Base-by-base conservation (phyloP, 2,797 vertebrate species). In the Xyrichtys novacula region DNA sequence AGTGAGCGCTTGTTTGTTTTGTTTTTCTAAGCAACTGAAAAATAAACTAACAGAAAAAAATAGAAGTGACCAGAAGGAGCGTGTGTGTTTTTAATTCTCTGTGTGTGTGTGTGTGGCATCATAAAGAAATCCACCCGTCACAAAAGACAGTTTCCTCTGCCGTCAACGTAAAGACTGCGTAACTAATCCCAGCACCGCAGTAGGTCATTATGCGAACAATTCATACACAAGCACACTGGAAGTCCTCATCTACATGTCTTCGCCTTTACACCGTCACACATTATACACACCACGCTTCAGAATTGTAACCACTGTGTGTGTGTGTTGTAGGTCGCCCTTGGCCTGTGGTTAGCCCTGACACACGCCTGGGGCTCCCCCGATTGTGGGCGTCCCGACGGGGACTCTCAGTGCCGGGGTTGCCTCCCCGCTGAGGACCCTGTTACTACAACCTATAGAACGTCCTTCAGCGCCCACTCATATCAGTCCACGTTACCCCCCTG, bases 11-110 rank as follows among this genome's bases (percentile, higher is more conserved):
- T 64, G 76, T 85, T 50, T 83, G 81, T 85, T 83, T 84, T 85
- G 49, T 85, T 91, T 90, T 89, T 91, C 83, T 86, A 88, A 90
- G 85, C 85, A 86, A 85, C 77, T 87, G 83, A 88, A 92, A 90
- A 93, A 93, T 92, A 93, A 94, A 94, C 80, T 87, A 89, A 90
- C 81, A 57, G 61, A 78, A 65, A 58, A 58, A 47, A 39, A 89
- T 42, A 63, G 74, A 68, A 78, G 7, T 7, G 38, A 74, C 69
- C 25, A 56, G 46, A 50, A 20, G 48, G 55, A 22, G 43, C 25
- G 43, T 48, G 7, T 38, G 22, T 69, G 58, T 64, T 40, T 57
- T 58, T 72, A 25, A 12, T 48, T 48, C 46, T 48, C 3, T 48
- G 7, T n/a, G 28, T 4, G 49, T 42, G 7, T 48, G 7, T n/a